Conservation (phyloP, 1,140 invertebrate genomes). For the Stenopsyche tienmushanensis region DNA sequence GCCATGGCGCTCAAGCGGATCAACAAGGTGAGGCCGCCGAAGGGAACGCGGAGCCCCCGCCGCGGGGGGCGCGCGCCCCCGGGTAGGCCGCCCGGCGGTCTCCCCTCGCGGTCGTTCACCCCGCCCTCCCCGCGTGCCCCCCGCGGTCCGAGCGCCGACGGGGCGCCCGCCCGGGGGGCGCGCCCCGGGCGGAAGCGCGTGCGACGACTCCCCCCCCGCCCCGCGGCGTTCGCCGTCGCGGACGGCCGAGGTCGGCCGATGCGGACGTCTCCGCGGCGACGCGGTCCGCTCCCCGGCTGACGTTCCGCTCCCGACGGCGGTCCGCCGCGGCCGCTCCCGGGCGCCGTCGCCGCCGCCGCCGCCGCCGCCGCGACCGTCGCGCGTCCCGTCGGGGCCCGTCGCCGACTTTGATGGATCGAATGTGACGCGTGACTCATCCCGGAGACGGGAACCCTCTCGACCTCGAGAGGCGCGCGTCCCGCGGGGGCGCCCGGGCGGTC, state of each 20-base stretch:
- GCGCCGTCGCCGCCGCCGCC: background rate
- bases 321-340: background rate
- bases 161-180: background rate
- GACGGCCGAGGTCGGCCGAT: background rate
- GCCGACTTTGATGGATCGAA: background rate
- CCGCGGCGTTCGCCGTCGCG: too few species aligned
- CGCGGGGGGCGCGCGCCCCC: background rate
- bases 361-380: too few species aligned
- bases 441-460: background rate
- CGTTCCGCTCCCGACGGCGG: too few species aligned
- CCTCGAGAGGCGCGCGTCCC: background rate
- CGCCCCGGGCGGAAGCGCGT: background rate
- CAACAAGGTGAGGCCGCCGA: slow-evolving; percentile 40
- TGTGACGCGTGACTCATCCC: background rate
- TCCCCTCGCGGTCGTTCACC: background rate
- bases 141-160: background rate
- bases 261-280: too few species aligned
- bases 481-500: background rate
- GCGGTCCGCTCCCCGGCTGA: too few species aligned
- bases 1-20: slow-evolving; percentile 41
- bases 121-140: background rate
- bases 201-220: background rate
- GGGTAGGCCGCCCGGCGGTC: too few species aligned
- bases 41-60: background rate
- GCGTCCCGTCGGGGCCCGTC: background rate